A percentile compares a stretch with the other conserved stretches of the same genome.
These are phyloP conservation scores for Teleogryllus oceanicus DNA, from an alignment of 2,888 invertebrate species.

Conservation along the genomic window DNA sequence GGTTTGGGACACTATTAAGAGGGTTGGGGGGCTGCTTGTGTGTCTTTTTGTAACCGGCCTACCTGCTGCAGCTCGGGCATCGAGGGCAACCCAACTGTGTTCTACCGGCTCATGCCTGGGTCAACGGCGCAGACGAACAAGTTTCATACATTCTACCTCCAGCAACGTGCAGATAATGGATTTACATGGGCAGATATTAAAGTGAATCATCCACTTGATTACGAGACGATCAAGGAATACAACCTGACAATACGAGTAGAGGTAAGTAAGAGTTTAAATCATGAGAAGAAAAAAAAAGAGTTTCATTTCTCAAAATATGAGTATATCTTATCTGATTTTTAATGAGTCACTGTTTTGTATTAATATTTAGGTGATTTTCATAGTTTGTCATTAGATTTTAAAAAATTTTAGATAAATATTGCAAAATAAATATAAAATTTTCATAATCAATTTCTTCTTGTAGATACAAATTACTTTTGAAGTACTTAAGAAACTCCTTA, in stretches of 20 bases:
- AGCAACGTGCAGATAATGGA: slow-evolving; percentile 88
- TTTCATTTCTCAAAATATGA: no score
- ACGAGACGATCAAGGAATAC: slow-evolving; percentile 91
- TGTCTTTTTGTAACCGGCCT: not conserved
- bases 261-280: slow-evolving; percentile 56
- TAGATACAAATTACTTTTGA: slow-evolving; percentile 20
- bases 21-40: not conserved
- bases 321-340: no score
- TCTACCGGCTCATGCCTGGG: slow-evolving; percentile 92
- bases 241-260: slow-evolving; percentile 93
- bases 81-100: slow-evolving; percentile 92
- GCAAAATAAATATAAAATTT: no score
- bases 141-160: slow-evolving; percentile 90
- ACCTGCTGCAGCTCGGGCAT: slow-evolving; percentile 78
- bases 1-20: no score
- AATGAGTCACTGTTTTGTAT: no score
- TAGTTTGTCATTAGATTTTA: no score
- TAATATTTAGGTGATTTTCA: no score
- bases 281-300: no score
- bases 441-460: slow-evolving; percentile 23
- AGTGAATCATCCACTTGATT: slow-evolving; percentile 93
- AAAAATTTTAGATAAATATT: no score
- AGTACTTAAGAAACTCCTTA: no score
- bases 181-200: slow-evolving; percentile 95
- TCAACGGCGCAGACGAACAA: slow-evolving; percentile 95